Percentiles rank a stretch among this genome's conserved stretches.
These are phyloP conservation scores for Pectinophora gossypiella DNA, from an alignment of 1,140 invertebrate genomes.

Conservation along the genomic window DNA sequence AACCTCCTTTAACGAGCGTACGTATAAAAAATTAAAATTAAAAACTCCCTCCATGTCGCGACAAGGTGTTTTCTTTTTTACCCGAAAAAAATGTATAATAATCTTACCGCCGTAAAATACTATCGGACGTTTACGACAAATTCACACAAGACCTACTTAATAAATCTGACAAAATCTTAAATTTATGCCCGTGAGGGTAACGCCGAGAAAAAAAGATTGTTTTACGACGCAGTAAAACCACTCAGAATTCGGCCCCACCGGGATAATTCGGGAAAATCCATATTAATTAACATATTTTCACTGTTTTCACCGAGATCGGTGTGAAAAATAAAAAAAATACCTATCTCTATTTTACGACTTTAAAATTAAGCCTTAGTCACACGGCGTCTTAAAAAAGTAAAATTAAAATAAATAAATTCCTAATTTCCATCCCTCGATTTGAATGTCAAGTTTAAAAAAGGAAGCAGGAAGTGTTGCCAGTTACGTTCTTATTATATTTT, in stretches of 20 bases:
- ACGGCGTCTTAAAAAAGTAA: not conserved
- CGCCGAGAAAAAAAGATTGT: conserved; percentile 34
- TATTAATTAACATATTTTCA: conserved; percentile 49
- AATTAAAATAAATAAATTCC: not conserved
- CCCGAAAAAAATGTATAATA: conserved; percentile 38
- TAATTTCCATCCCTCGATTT: not conserved
- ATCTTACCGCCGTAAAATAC: conserved; percentile 50
- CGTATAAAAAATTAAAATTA: conserved; percentile 39
- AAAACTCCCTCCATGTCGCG: conserved; percentile 23
- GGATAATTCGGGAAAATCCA: conserved; percentile 44
- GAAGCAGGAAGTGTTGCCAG: conserved; percentile 38
- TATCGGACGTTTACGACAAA: conserved; percentile 61
- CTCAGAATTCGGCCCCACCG: conserved; percentile 34
- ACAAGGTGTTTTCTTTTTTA: conserved; percentile 40
- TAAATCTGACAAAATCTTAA: conserved; percentile 61
- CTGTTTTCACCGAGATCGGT: conserved; percentile 8
- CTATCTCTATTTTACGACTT: not conserved
- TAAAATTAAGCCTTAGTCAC: not conserved
- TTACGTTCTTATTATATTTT: conserved; percentile 43
- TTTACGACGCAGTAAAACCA: conserved; percentile 52
- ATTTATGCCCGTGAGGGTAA: conserved; percentile 48
- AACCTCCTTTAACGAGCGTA: conserved; percentile 44
- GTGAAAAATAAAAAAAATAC: conserved; percentile 6
- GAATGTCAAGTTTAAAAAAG: conserved; percentile 14
- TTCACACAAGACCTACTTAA: conserved; percentile 59